Evolutionary conservation across 2,797 vertebrate species (phyloP).

Genomic region (Sarcophilus harrisii): DNA sequence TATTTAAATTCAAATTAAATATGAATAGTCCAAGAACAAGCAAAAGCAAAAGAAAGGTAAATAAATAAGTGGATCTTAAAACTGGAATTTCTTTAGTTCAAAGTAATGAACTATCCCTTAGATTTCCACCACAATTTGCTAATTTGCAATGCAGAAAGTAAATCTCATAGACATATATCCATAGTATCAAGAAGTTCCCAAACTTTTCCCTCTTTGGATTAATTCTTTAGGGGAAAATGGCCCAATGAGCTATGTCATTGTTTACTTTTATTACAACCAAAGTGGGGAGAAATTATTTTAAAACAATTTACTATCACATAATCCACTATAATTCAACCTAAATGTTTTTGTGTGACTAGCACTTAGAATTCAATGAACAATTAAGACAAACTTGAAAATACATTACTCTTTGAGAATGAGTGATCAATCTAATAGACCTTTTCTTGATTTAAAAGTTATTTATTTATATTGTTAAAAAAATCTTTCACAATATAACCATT

Average conservation of each 20-base stretch:
- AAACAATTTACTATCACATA: neutral
- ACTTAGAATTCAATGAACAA: neutral
- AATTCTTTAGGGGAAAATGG: neutral
- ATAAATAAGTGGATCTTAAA: neutral
- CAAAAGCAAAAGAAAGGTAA: constrained; percentile 28
- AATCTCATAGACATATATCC: neutral
- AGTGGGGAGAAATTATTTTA: neutral
- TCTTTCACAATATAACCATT: neutral
- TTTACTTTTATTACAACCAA: neutral
- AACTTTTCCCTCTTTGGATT: neutral
- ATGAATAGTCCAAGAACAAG: constrained; percentile 17
- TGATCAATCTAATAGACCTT: neutral
- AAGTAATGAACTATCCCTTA: neutral
- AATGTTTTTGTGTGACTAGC: neutral
- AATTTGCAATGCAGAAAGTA: neutral
- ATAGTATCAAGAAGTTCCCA: neutral
- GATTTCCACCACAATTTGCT: neutral
- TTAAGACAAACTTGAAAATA: neutral
- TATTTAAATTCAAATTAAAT: constrained; percentile 48
- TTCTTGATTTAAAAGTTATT: neutral
- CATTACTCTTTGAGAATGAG: neutral
- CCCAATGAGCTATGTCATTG: neutral
- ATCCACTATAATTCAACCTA: neutral
- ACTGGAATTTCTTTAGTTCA: neutral
- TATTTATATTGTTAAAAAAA: neutral